Evolutionary conservation across 1,140 invertebrate genomes (phyloP), one percentile per base, ranked within the genome.

Genomic region (Caenorhabditis briggsae): DNA sequence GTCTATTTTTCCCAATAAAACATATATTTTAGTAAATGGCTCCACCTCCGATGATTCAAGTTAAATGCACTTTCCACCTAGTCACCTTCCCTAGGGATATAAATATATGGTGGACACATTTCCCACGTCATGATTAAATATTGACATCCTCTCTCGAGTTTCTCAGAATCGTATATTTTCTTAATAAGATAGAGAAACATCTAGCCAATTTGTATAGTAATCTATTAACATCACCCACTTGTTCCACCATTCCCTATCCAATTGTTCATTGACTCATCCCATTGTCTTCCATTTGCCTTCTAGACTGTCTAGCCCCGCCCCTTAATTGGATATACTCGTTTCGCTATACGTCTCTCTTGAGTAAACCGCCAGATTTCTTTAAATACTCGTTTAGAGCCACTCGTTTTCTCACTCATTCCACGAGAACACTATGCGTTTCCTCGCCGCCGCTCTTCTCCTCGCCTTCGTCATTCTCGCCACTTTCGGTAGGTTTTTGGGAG

Each of bases 341-440:
- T 70, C 33, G 41, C 64, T 70, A 14, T 20, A 6, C 9, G 46
- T 20, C 41, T 70, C 64, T 41, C 64, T 11, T 43, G 64, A 16
- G 64, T n/a, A 43, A 18, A 8, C 11, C 43, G 33, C 33, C 33
- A 70, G 64, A 43, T n/a, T n/a, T 5, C 33, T 78, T 78, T 78
- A 78, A 50, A 78, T 78, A 78, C 46, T 43, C 70, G 53, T 33
- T 78, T 46, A 78, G 70, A 78, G 50, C 43, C 64, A 46, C 64
- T 78, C 70, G 46, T n/a, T 78, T 33, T 78, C 70, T 78, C 70
- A 78, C 46, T 78, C 64, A 78, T 48, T 78, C 33, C 9, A 23
- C 43, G 3, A 53, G 12, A 78, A 53, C 33, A 33, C 33, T 53
- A 78, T 78, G 70, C 70, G 46, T 41, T 78, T 78, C 70, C 20